Conservation (phyloP, 2,797 vertebrate genomes). For the Euphonia xanthogaster region DNA sequence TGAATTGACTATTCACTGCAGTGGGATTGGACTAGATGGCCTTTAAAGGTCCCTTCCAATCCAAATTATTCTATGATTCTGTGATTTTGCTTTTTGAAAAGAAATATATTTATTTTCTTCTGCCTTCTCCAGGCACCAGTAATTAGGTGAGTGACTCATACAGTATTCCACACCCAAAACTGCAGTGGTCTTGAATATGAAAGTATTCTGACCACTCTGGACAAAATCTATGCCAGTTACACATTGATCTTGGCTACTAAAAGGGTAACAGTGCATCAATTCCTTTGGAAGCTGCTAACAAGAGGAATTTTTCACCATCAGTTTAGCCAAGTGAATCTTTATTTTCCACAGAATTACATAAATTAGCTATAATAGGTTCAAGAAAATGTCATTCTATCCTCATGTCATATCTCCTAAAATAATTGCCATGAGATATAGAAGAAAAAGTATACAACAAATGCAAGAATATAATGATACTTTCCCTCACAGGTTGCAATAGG, state of each 20-base stretch:
- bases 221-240: background rate
- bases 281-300: background rate
- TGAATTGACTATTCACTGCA: background rate
- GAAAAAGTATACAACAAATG: background rate
- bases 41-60: background rate
- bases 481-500: background rate
- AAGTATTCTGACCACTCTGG: background rate
- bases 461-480: background rate
- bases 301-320: background rate
- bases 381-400: background rate
- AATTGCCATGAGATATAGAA: background rate
- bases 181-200: background rate
- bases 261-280: background rate
- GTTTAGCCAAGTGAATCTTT: background rate
- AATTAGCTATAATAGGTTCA: background rate
- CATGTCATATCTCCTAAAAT: background rate
- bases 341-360: background rate
- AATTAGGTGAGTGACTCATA: background rate
- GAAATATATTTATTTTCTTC: background rate
- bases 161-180: background rate
- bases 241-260: background rate
- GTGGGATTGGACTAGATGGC: background rate
- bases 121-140: background rate
- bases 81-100: background rate
- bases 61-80: background rate